Conservation (phyloP, 2,888 invertebrate species). For the Pinctada fucata region DNA sequence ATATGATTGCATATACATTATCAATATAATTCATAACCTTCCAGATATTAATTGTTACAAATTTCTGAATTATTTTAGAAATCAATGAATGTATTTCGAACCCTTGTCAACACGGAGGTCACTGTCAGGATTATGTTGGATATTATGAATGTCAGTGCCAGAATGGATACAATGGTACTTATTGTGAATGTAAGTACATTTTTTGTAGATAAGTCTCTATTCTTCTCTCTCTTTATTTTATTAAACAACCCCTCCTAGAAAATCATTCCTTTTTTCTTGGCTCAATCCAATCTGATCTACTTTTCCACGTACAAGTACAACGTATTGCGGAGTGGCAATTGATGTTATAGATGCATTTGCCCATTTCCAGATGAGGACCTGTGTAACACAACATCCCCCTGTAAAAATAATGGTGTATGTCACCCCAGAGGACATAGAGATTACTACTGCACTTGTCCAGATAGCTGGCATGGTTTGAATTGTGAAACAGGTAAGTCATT, state of each 20-base stretch:
- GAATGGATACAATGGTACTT: neutral
- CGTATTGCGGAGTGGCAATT: too few relatives aligned
- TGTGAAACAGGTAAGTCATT: slow-evolving; percentile 1
- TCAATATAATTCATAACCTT: too few relatives aligned
- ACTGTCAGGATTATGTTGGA: neutral
- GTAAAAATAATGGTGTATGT: neutral
- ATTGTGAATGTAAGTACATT: neutral
- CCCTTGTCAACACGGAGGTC: neutral
- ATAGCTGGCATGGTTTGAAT: neutral
- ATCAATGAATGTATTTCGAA: neutral
- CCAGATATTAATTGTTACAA: too few relatives aligned
- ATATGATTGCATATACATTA: too few relatives aligned
- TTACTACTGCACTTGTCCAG: neutral
- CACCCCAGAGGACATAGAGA: neutral
- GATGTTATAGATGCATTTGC: too few relatives aligned
- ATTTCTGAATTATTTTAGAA: neutral
- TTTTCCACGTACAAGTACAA: too few relatives aligned
- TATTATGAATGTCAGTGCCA: neutral
- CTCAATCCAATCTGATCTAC: too few relatives aligned
- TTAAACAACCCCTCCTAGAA: too few relatives aligned
- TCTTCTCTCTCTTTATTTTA: neutral
- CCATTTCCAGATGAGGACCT: too few relatives aligned
- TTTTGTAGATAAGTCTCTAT: neutral
- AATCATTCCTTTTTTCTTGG: too few relatives aligned
- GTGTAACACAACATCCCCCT: too few relatives aligned